A percentile compares a stretch with the other conserved stretches of the same genome.
These are phyloP conservation scores for Lysiphlebus fabarum DNA, from an alignment of 1,140 invertebrate species.

Conservation along the genomic window DNA sequence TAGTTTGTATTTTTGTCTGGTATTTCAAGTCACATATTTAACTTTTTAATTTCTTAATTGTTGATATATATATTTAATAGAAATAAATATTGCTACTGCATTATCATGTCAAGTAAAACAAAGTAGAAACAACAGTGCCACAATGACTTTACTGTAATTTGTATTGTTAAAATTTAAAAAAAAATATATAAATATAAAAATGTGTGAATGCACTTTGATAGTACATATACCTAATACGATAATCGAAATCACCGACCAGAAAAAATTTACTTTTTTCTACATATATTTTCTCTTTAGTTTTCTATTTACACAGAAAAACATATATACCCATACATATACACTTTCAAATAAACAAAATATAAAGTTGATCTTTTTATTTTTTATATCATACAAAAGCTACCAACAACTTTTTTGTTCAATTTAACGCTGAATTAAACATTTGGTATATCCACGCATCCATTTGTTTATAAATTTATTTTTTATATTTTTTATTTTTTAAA, in stretches of 20 bases:
- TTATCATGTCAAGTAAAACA: slow-evolving; percentile 20
- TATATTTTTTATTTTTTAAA: too few species aligned
- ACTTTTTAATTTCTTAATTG: slow-evolving; percentile 41
- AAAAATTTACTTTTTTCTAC: slow-evolving; percentile 18
- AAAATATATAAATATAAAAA: too few species aligned
- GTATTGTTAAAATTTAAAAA: background rate
- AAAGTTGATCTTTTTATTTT: background rate
- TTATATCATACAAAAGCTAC: slow-evolving; percentile 8
- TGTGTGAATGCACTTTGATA: slow-evolving; percentile 8
- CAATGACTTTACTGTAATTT: slow-evolving; percentile 14
- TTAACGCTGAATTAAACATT: slow-evolving; percentile 20
- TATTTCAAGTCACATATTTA: slow-evolving; percentile 30
- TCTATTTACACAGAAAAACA: too few species aligned
- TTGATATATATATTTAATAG: background rate
- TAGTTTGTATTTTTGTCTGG: background rate
- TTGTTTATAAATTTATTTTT: background rate
- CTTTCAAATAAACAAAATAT: background rate
- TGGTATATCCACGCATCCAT: slow-evolving; percentile 8
- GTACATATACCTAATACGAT: slow-evolving; percentile 17
- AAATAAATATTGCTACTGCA: slow-evolving; percentile 20
- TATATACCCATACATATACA: background rate
- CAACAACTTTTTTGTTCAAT: slow-evolving; percentile 22
- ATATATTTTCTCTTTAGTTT: slow-evolving; percentile 8
- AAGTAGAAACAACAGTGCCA: slow-evolving; percentile 12
- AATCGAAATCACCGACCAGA: slow-evolving; percentile 20